These are phyloP conservation scores for Malacosoma neustria DNA, from an alignment of 2,888 invertebrate species.

Conservation along the genomic window DNA sequence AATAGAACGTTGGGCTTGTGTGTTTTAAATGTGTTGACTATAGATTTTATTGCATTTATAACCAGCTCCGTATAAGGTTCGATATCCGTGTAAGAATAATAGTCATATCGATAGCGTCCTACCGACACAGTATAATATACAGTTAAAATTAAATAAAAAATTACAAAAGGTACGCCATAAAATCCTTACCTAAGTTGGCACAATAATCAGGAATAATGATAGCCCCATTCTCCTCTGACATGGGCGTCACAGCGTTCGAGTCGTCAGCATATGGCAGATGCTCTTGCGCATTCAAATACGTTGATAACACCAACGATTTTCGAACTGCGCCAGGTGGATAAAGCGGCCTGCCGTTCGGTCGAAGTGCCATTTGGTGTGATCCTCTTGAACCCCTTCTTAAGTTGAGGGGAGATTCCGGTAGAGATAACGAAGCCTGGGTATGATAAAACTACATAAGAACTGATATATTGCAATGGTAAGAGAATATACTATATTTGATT, in stretches of 20 bases:
- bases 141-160: constrained; percentile 8
- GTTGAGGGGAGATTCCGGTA: constrained; percentile 98
- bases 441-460: constrained; percentile 8
- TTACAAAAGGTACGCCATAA: too few species aligned
- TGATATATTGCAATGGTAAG: not conserved
- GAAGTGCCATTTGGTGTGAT: constrained; percentile 93
- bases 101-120: too few species aligned
- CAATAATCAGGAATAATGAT: constrained; percentile 95
- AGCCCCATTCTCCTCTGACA: constrained; percentile 98
- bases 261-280: constrained; percentile 98
- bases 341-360: constrained; percentile 86
- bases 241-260: constrained; percentile 97
- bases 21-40: too few species aligned
- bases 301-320: constrained; percentile 94
- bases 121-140: too few species aligned
- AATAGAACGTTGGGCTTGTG: too few species aligned
- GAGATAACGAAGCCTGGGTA: constrained; percentile 93
- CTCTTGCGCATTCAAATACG: constrained; percentile 95
- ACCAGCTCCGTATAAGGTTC: too few species aligned
- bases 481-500: too few species aligned
- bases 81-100: too few species aligned
- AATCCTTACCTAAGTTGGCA: constrained; percentile 85
- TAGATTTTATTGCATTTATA: too few species aligned
- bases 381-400: constrained; percentile 91
- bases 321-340: constrained; percentile 90